Evolutionary conservation across 2,797 vertebrate genomes (phyloP).

Genomic region (Parotocinclus haroldoi): DNA sequence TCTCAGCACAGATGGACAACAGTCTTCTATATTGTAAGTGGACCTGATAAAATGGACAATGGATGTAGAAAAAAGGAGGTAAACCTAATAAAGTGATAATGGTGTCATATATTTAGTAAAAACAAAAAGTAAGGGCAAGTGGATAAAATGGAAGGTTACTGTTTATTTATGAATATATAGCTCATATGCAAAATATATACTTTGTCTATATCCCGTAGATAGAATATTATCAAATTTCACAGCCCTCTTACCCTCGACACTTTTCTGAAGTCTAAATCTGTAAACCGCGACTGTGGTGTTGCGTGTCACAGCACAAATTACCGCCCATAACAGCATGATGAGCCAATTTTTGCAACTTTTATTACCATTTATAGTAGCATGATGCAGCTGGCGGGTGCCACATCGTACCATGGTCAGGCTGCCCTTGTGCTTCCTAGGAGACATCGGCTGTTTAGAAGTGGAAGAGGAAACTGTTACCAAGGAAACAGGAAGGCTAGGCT

Average conservation of each 20-base stretch:
- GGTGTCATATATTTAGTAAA: no score
- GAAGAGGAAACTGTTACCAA: conserved; percentile 49
- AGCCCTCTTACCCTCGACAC: not conserved
- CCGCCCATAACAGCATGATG: conserved; percentile 20
- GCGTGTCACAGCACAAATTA: conserved; percentile 1
- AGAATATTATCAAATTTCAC: not conserved
- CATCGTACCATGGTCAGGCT: conserved; percentile 33
- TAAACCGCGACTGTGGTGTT: not conserved
- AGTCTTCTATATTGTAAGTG: no score
- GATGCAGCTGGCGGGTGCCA: conserved; percentile 30
- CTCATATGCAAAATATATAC: no score
- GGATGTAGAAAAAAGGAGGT: no score
- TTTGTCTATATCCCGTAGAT: no score
- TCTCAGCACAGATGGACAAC: no score
- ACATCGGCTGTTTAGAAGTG: conserved; percentile 46
- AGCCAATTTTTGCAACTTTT: conserved; percentile 36
- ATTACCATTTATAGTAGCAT: conserved; percentile 38
- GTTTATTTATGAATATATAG: no score
- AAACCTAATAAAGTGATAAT: no score
- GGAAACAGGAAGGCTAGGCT: conserved; percentile 56
- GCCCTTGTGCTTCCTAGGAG: conserved; percentile 57
- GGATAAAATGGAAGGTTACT: no score
- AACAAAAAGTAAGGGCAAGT: no score
- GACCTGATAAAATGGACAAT: no score
- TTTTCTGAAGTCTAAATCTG: not conserved